Evolutionary conservation across 2,113 vertebrate genomes (phyloP).

Genomic region (Microcebus ravelobensis): DNA sequence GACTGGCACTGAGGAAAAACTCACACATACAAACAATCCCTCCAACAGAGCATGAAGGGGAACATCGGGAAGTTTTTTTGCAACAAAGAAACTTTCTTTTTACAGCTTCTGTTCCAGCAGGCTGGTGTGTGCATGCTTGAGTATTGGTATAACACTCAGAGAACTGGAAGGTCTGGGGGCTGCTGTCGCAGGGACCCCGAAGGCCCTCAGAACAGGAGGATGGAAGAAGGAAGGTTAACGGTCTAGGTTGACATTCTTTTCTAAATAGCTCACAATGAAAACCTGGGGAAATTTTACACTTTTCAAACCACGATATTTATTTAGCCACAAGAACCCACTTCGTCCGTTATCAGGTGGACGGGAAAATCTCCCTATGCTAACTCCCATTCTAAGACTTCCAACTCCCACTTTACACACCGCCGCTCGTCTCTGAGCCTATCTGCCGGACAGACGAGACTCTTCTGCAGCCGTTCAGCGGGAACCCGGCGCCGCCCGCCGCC

Average conservation of each 20-base stretch:
- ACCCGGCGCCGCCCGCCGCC: not conserved
- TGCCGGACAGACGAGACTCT: not conserved
- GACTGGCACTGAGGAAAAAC: not conserved
- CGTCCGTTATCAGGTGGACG: not conserved
- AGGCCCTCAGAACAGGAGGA: not conserved
- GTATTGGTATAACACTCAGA: not conserved
- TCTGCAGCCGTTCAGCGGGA: not conserved
- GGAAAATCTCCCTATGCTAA: constrained; percentile 4
- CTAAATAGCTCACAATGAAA: constrained; percentile 67
- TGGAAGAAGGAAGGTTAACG: not conserved
- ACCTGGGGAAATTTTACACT: constrained; percentile 51
- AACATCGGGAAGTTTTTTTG: not conserved
- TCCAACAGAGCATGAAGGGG: not conserved
- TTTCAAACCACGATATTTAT: constrained; percentile 74
- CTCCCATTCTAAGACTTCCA: not conserved
- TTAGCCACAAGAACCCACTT: constrained; percentile 64
- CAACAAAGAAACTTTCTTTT: constrained; percentile 39
- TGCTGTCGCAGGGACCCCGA: not conserved
- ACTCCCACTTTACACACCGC: not conserved
- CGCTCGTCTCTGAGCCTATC: constrained; percentile 29
- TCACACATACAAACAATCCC: not conserved
- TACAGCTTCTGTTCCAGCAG: constrained; percentile 18
- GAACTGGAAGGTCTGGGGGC: not conserved
- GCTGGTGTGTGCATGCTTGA: constrained; percentile 54
- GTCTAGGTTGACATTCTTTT: constrained; percentile 51